Conservation (phyloP, 1,140 invertebrate species). For the Globodera ellingtonae region DNA sequence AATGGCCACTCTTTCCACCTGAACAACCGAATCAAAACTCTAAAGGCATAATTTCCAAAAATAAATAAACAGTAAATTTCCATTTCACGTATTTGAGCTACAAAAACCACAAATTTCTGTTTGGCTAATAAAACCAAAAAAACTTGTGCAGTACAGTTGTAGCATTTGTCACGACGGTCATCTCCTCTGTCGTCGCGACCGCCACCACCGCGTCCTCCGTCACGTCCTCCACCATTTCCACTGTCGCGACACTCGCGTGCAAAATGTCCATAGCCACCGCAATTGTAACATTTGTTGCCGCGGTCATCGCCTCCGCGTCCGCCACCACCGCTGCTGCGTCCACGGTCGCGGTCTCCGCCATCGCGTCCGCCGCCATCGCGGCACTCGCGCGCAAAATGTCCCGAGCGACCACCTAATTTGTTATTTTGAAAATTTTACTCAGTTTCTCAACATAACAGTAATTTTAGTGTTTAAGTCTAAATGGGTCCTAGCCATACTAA, state of each 20-base stretch:
- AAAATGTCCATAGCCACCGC: slow-evolving; percentile 18
- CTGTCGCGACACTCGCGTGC: slow-evolving; percentile 23
- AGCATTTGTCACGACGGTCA: slow-evolving; percentile 17
- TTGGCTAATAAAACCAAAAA: slow-evolving; percentile 1
- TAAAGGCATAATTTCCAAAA: too few relatives aligned
- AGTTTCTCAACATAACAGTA: too few relatives aligned
- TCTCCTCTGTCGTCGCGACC: slow-evolving; percentile 15
- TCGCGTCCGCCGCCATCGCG: background rate
- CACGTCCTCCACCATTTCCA: background rate
- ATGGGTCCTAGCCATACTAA: too few relatives aligned
- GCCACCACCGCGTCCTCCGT: slow-evolving; percentile 7
- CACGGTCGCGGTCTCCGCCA: background rate
- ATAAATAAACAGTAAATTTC: too few relatives aligned
- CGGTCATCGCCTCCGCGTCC: slow-evolving; percentile 17
- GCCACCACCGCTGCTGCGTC: slow-evolving; percentile 11
- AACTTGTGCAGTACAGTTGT: slow-evolving; percentile 15
- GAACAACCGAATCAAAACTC: background rate
- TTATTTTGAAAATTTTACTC: too few relatives aligned
- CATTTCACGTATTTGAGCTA: too few relatives aligned
- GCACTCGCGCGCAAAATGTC: slow-evolving; percentile 22
- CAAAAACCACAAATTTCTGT: background rate
- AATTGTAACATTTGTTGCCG: slow-evolving; percentile 17
- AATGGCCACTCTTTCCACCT: slow-evolving; percentile 26
- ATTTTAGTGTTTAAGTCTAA: too few relatives aligned
- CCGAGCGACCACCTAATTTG: slow-evolving; percentile 1